These are phyloP conservation scores for Crocallis elinguaria DNA, from an alignment of 2,888 invertebrate genomes.

Conservation along the genomic window DNA sequence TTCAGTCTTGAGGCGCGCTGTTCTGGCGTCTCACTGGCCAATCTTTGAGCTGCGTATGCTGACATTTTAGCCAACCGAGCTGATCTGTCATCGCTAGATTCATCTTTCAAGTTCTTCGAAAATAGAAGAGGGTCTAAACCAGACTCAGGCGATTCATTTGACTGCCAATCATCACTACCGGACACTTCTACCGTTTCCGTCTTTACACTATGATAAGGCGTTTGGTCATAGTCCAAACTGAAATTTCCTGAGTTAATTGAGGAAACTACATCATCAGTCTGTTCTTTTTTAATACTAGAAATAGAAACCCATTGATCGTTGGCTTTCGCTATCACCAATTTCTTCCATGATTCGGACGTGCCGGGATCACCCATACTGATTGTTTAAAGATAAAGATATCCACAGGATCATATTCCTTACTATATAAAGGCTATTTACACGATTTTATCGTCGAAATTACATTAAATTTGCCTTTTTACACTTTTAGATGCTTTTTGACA, in stretches of 20 bases:
- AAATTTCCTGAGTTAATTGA: slow-evolving; percentile 48
- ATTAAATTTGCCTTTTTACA: slow-evolving; percentile 1
- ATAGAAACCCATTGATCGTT: slow-evolving; percentile 72
- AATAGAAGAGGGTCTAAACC: slow-evolving; percentile 4
- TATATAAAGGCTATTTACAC: slow-evolving; percentile 14
- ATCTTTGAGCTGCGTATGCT: slow-evolving; percentile 73
- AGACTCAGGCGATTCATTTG: slow-evolving; percentile 2
- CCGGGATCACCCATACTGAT: slow-evolving; percentile 80
- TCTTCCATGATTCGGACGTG: slow-evolving; percentile 73
- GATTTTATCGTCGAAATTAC: slow-evolving; percentile 14
- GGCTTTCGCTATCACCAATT: slow-evolving; percentile 73
- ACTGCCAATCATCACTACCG: slow-evolving; percentile 1
- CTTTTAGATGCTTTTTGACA: background rate
- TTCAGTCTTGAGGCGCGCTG: slow-evolving; percentile 67
- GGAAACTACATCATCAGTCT: slow-evolving; percentile 41
- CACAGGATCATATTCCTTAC: slow-evolving; percentile 74
- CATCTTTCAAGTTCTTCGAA: slow-evolving; percentile 40
- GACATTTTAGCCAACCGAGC: slow-evolving; percentile 74
- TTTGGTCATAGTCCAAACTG: slow-evolving; percentile 45
- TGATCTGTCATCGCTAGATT: slow-evolving; percentile 66
- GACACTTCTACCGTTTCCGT: slow-evolving; percentile 38
- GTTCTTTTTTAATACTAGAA: slow-evolving; percentile 60
- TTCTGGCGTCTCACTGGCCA: slow-evolving; percentile 73
- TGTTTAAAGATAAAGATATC: slow-evolving; percentile 76
- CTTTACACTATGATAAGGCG: slow-evolving; percentile 48